Evolutionary conservation across 64 coral and sea anemone species (phyloP).

Genomic region (Porites australiensis): DNA sequence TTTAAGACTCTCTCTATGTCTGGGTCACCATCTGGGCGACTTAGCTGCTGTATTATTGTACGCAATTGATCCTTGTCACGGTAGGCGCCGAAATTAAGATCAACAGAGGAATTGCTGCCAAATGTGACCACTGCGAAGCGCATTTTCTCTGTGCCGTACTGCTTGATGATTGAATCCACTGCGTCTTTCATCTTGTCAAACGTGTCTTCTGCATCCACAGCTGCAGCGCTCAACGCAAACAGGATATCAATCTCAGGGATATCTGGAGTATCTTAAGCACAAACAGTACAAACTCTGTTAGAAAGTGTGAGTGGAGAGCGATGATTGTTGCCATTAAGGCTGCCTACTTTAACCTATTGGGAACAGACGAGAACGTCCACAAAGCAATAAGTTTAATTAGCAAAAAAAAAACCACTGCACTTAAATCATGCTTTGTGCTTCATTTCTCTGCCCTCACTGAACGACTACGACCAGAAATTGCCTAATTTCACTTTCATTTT

Average conservation of each 20-base stretch:
- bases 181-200: conserved; percentile 58
- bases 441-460: too few relatives aligned
- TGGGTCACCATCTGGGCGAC: conserved; percentile 23
- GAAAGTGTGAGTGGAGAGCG: too few relatives aligned
- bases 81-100: conserved; percentile 60
- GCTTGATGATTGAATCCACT: conserved; percentile 47
- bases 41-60: neutral
- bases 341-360: too few relatives aligned
- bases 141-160: conserved; percentile 42
- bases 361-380: too few relatives aligned
- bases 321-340: too few relatives aligned
- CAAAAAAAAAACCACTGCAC: too few relatives aligned
- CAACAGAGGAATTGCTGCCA: conserved; percentile 29
- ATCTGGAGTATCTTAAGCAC: conserved; percentile 28
- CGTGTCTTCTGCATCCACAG: conserved; percentile 40
- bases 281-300: neutral
- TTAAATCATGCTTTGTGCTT: too few relatives aligned
- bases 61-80: conserved; percentile 9
- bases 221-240: conserved; percentile 78
- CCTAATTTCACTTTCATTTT: too few relatives aligned
- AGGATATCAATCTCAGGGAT: conserved; percentile 44
- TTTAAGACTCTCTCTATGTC: conserved; percentile 16
- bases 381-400: too few relatives aligned
- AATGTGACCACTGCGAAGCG: conserved; percentile 47
- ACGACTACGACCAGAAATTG: too few relatives aligned